These are phyloP conservation scores for Lacanobia wlatinum DNA, from an alignment of 2,888 invertebrate species.

Conservation along the genomic window DNA sequence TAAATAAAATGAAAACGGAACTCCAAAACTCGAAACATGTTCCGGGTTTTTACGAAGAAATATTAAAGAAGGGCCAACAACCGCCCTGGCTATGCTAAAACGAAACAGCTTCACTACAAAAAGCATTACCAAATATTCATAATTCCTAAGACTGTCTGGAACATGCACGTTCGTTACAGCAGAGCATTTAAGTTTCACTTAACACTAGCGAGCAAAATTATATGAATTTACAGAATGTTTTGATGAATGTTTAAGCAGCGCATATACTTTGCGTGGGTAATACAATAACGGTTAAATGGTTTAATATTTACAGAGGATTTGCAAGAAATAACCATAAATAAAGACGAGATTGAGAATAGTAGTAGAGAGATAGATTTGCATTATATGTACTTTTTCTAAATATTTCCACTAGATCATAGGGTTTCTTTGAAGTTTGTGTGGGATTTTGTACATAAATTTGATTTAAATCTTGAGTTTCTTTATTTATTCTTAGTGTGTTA, in stretches of 20 bases:
- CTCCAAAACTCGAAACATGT: no score
- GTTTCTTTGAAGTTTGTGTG: no score
- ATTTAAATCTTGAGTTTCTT: no score
- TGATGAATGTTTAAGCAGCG: no score
- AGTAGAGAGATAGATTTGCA: no score
- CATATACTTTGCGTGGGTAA: not conserved
- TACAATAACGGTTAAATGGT: not conserved
- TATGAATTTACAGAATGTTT: slow-evolving; percentile 11
- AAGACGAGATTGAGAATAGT: no score
- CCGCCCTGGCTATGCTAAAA: not conserved
- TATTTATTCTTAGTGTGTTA: no score
- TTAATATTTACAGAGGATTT: not conserved
- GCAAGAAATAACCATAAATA: not conserved
- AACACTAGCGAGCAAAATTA: not conserved
- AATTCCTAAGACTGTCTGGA: slow-evolving; percentile 1
- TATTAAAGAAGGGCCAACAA: not conserved
- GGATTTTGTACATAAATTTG: no score
- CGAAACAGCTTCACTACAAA: not conserved
- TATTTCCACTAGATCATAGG: no score
- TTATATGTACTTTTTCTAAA: no score
- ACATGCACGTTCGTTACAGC: not conserved
- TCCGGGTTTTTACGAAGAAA: not conserved
- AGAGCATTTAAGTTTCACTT: not conserved
- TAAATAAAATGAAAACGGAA: no score
- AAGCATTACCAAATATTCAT: slow-evolving; percentile 14